phyloP scores from a whole-genome alignment of 2,888 invertebrate genomes.

The Melanotus villosus region DNA sequence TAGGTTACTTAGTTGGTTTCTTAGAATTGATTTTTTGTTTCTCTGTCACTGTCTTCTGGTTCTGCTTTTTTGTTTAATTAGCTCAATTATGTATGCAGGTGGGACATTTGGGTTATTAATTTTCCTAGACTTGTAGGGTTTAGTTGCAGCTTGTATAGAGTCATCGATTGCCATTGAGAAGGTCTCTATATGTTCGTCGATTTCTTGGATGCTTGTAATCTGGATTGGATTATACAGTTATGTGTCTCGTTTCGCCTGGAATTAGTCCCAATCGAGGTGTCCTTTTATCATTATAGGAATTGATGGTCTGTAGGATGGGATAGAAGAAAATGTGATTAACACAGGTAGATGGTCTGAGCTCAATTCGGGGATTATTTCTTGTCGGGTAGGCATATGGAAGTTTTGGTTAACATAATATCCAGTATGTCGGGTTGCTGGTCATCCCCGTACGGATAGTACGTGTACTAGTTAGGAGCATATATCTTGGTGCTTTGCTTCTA shows the following conservation, averaged over 20 bases:
- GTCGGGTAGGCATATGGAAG: background rate
- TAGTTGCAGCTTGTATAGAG: too few relatives aligned
- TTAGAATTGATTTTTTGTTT: background rate
- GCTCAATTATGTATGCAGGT: too few relatives aligned
- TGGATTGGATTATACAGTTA: background rate
- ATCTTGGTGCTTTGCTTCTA: too few relatives aligned
- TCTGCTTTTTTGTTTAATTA: too few relatives aligned
- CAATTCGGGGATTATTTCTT: background rate
- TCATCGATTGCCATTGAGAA: too few relatives aligned
- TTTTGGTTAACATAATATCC: background rate
- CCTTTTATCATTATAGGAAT: background rate
- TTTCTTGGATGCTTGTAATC: conserved; percentile 5
- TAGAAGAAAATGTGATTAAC: background rate
- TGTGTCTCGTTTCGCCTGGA: background rate
- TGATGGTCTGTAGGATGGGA: background rate
- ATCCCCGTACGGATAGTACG: background rate
- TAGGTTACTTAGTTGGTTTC: conserved; percentile 7
- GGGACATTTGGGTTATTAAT: too few relatives aligned
- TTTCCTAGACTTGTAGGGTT: too few relatives aligned
- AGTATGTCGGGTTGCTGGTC: too few relatives aligned
- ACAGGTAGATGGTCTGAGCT: too few relatives aligned
- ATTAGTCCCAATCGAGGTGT: background rate
- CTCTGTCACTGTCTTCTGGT: background rate
- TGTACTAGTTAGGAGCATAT: too few relatives aligned
- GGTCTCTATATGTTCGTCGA: too few relatives aligned